Evolutionary conservation across 2,113 vertebrate genomes (phyloP).

Genomic region (Pseudorectes ferrugineus): DNA sequence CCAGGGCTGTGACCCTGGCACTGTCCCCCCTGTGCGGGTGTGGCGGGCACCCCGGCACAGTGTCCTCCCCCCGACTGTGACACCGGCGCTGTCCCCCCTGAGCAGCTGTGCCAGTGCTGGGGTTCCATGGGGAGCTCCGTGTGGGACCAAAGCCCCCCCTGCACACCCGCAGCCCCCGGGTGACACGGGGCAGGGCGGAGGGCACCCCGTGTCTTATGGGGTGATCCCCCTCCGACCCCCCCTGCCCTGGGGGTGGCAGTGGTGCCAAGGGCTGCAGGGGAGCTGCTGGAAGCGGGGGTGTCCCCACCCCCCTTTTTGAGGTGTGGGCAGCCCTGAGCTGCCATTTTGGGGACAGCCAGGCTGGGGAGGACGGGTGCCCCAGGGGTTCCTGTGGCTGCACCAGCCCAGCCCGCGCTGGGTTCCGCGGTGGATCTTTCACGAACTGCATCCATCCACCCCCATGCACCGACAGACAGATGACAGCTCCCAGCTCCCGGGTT

Average conservation of each 20-base stretch:
- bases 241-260: background rate
- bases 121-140: background rate
- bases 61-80: background rate
- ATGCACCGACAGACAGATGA: background rate
- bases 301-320: rapidly evolving
- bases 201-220: background rate
- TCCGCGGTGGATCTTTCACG: background rate
- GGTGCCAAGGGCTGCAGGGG: background rate
- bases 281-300: rapidly evolving
- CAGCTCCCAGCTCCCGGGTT: background rate
- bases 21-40: rapidly evolving
- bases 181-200: background rate
- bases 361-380: background rate
- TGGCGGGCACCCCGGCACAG: background rate
- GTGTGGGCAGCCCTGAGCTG: background rate
- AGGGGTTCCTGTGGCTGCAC: background rate
- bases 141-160: background rate
- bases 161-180: background rate
- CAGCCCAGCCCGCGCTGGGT: background rate
- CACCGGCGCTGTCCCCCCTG: background rate
- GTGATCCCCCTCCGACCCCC: background rate
- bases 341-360: background rate
- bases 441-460: background rate
- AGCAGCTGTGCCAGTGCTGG: background rate
- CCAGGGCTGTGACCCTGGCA: background rate